phyloP scores from a whole-genome alignment of 2,113 vertebrate genomes.

The Microtus pennsylvanicus region DNA sequence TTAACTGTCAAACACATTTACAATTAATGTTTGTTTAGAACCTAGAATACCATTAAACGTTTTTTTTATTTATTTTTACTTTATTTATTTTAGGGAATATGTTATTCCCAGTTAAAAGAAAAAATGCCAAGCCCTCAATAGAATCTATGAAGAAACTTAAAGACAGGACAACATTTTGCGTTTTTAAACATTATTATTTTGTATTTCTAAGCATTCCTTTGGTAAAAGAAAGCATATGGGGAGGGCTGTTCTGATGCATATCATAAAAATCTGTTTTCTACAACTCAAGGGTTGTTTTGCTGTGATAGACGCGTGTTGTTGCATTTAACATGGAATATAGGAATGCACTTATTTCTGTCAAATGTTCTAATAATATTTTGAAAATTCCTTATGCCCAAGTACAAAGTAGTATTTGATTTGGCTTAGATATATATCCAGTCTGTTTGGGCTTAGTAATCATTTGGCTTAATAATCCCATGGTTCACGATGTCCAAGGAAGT shows the following conservation, averaged over 20 bases:
- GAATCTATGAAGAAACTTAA: neutral
- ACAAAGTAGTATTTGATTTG: conserved; percentile 6
- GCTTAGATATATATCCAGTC: neutral
- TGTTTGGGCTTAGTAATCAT: neutral
- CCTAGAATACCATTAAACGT: conserved; percentile 18
- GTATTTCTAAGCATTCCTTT: neutral
- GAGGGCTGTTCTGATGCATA: neutral
- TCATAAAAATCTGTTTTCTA: neutral
- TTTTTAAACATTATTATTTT: conserved; percentile 12
- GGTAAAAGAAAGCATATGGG: neutral
- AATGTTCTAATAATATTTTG: neutral
- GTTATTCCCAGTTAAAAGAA: conserved; percentile 44
- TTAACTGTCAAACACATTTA: conserved; percentile 16
- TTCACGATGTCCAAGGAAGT: neutral
- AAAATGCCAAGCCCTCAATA: conserved; percentile 16
- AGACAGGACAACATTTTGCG: neutral
- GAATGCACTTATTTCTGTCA: neutral
- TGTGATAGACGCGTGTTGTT: neutral
- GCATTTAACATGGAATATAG: neutral
- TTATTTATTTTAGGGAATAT: neutral
- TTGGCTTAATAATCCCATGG: neutral
- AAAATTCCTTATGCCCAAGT: neutral
- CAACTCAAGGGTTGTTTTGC: neutral
- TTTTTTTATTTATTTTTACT: neutral
- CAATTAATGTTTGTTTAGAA: conserved; percentile 39